Conservation (phyloP, 2,113 vertebrate genomes). For the Puma concolor region DNA sequence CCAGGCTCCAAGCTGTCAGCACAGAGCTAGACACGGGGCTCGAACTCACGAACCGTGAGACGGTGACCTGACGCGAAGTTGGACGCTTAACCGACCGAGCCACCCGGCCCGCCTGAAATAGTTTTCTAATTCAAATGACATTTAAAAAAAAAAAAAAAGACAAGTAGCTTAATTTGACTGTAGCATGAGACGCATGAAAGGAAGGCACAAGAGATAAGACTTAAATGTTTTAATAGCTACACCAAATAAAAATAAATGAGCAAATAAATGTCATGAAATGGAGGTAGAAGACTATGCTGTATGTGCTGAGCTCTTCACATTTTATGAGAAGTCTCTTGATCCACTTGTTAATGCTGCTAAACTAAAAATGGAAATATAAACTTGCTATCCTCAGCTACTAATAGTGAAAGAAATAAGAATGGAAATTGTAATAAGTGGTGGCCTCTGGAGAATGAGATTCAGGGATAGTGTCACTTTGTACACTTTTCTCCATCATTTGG, state of each 20-base stretch:
- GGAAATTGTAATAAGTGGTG: neutral
- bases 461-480: neutral
- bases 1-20: too few relatives aligned
- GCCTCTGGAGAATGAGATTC: neutral
- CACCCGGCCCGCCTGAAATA: neutral
- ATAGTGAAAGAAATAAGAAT: neutral
- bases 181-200: neutral
- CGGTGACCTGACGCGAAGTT: too few relatives aligned
- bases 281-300: neutral
- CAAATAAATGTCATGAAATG: neutral
- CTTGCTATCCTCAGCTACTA: neutral
- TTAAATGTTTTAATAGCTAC: neutral
- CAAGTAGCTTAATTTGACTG: neutral
- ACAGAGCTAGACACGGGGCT: too few relatives aligned
- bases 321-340: neutral
- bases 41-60: too few relatives aligned
- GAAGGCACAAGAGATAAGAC: neutral
- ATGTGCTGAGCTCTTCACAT: neutral
- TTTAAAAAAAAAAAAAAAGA: neutral
- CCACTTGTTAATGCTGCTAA: neutral
- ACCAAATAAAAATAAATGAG: neutral
- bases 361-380: neutral
- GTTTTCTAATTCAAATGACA: neutral
- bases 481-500: neutral
- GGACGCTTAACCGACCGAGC: too few relatives aligned